Evolutionary conservation across 2,797 vertebrate species (phyloP).

Genomic region (Rhinoraja longicauda): DNA sequence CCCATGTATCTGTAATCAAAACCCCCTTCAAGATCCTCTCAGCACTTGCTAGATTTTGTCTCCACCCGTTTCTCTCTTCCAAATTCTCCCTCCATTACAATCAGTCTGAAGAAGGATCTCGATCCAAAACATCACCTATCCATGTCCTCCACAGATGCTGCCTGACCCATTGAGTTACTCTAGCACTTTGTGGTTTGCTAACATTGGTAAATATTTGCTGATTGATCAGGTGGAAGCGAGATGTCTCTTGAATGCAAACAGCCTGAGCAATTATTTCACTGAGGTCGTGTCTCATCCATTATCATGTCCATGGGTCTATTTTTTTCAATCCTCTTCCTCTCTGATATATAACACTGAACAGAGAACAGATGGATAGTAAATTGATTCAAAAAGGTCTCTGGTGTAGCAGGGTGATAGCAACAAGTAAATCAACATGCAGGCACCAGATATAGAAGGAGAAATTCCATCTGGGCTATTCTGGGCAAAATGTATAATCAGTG

Average conservation of each 20-base stretch:
- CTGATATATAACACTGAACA: background rate
- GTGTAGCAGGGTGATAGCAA: background rate
- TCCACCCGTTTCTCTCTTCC: no score
- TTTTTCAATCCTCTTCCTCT: background rate
- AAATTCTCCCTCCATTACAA: no score
- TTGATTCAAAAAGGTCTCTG: background rate
- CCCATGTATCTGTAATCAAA: no score
- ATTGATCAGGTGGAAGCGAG: background rate
- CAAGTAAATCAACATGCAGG: background rate
- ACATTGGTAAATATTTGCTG: background rate
- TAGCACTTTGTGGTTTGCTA: background rate
- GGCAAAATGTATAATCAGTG: no score
- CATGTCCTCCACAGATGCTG: no score
- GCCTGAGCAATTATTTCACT: background rate
- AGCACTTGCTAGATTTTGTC: no score
- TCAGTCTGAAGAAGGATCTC: no score
- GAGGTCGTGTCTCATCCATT: background rate
- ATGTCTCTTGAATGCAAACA: background rate
- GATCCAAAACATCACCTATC: no score
- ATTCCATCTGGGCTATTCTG: background rate
- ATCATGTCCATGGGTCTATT: background rate
- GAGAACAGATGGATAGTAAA: constrained; percentile 8
- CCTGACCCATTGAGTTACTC: no score
- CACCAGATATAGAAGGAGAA: background rate
- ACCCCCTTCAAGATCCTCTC: no score